phyloP scores from a whole-genome alignment of 1,140 invertebrate species.

The Pseudomyrmex flavicornis region DNA sequence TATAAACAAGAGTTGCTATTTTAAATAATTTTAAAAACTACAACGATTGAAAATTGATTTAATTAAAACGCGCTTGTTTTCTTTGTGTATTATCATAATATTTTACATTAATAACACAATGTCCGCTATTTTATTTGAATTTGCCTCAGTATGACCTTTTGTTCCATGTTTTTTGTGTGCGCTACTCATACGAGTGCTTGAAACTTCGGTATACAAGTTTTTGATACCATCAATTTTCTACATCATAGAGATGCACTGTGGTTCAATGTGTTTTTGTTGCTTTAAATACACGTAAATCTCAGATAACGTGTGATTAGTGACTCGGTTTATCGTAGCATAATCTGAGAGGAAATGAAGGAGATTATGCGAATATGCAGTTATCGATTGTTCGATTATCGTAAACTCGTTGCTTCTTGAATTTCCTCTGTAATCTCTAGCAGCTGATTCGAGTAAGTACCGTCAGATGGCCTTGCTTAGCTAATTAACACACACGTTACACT shows the following conservation, averaged over 20 bases:
- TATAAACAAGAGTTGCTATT: too few relatives aligned
- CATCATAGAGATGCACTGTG: not conserved
- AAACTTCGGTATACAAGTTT: not conserved
- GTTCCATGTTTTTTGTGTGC: not conserved
- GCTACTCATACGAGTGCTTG: not conserved
- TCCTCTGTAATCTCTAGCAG: too few relatives aligned
- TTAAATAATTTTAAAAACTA: too few relatives aligned
- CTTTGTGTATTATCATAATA: too few relatives aligned
- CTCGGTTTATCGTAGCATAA: slow-evolving; percentile 12
- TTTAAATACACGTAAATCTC: not conserved
- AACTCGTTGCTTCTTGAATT: slow-evolving; percentile 9
- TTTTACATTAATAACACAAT: too few relatives aligned
- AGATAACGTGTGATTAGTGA: not conserved
- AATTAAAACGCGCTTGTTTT: too few relatives aligned
- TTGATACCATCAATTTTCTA: not conserved
- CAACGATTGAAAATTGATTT: too few relatives aligned
- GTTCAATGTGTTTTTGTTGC: not conserved
- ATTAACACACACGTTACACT: not conserved
- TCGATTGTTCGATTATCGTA: slow-evolving; percentile 42
- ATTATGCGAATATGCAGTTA: not conserved
- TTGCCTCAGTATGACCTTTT: too few relatives aligned
- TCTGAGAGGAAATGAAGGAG: not conserved
- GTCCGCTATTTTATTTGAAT: too few relatives aligned
- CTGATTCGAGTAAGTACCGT: not conserved
- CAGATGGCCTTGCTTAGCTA: slow-evolving; percentile 20